Evolutionary conservation across 2,888 invertebrate species (phyloP).

Genomic region (Chaetogeoica ovagalla): DNA sequence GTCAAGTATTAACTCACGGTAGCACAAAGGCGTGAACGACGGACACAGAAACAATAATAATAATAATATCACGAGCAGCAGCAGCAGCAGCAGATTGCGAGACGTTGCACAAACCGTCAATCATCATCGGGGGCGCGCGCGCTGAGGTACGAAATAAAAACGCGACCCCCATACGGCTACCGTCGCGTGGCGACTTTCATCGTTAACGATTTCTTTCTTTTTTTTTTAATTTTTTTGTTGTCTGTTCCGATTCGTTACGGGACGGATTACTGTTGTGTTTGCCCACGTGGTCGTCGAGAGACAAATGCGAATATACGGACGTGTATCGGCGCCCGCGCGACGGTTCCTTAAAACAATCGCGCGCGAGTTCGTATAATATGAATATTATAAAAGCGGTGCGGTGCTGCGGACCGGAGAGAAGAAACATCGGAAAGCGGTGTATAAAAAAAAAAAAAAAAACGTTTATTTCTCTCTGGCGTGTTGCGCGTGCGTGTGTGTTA

Average conservation of each 20-base stretch:
- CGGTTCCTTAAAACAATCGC: too few species aligned
- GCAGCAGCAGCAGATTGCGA: conserved; percentile 24
- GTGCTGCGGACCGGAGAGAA: too few species aligned
- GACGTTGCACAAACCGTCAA: conserved; percentile 37
- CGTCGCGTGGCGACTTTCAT: not conserved
- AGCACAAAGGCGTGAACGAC: conserved; percentile 31
- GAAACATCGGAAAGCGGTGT: too few species aligned
- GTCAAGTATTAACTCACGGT: conserved; percentile 22
- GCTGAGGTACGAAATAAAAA: conserved; percentile 18
- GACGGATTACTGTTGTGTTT: not conserved
- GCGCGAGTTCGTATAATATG: too few species aligned
- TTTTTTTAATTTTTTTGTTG: too few species aligned
- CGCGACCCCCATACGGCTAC: conserved; percentile 39
- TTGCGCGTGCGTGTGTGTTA: not conserved
- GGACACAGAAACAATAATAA: not conserved
- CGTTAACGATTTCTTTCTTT: conserved; percentile 5
- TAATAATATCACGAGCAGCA: conserved; percentile 16
- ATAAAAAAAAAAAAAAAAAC: too few species aligned
- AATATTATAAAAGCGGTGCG: too few species aligned
- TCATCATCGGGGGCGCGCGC: conserved; percentile 21
- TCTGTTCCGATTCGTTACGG: conserved; percentile 28
- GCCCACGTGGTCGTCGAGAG: too few species aligned
- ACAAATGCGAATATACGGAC: too few species aligned
- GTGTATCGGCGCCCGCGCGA: too few species aligned
- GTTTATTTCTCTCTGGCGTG: too few species aligned